Evolutionary conservation across 1,140 invertebrate species (phyloP).

Genomic region (Nautilus pompilius): DNA sequence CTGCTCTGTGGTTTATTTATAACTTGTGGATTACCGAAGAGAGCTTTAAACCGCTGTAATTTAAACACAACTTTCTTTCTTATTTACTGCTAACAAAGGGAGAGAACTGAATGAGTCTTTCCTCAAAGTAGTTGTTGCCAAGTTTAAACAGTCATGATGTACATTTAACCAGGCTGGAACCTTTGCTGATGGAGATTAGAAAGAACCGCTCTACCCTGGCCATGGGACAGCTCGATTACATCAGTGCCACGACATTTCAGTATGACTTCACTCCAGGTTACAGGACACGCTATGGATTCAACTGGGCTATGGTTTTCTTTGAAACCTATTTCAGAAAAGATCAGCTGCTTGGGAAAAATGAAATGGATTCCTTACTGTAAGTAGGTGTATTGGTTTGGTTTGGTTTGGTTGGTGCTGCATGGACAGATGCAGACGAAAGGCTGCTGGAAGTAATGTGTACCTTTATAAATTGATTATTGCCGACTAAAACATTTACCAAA

Average conservation of each 20-base stretch:
- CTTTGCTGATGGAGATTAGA: constrained; percentile 82
- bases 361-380: constrained; percentile 32
- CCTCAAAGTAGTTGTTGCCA: no score
- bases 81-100: no score
- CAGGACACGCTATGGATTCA: constrained; percentile 44
- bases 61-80: no score
- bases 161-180: constrained; percentile 72
- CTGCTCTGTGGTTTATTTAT: no score
- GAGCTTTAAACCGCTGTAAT: no score
- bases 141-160: no score
- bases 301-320: constrained; percentile 44
- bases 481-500: no score
- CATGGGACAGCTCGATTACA: constrained; percentile 45
- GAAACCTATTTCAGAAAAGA: constrained; percentile 42
- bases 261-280: constrained; percentile 40
- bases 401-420: constrained; percentile 99
- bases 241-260: constrained; percentile 35
- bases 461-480: no score
- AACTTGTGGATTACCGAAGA: no score
- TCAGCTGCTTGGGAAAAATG: constrained; percentile 20
- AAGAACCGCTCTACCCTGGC: constrained; percentile 74
- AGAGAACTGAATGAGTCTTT: no score
- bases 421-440: no score
- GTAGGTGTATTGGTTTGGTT: constrained; percentile 58
- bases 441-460: no score